These are phyloP conservation scores for Branchipolynoe longqiensis DNA, from an alignment of 2,888 invertebrate species.

Conservation along the genomic window DNA sequence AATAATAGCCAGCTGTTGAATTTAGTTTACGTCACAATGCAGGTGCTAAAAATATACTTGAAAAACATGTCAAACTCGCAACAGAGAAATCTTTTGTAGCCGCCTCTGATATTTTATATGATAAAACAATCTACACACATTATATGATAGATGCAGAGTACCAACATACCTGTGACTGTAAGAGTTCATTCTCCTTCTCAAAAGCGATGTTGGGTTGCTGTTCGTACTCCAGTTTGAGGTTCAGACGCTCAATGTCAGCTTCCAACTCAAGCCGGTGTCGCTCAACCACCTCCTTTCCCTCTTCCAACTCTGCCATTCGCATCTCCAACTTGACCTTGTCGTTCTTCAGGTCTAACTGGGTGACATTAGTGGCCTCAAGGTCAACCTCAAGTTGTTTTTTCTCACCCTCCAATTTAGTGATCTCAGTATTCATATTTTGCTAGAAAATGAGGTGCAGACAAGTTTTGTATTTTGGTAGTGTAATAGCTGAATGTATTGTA, in stretches of 20 bases:
- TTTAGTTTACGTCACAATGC: too few species aligned
- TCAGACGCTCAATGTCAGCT: constrained; percentile 68
- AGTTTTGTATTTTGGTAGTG: too few species aligned
- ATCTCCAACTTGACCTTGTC: constrained; percentile 57
- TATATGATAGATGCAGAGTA: too few species aligned
- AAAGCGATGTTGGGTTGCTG: constrained; percentile 68
- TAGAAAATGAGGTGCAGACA: neutral
- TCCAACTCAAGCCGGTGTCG: constrained; percentile 64
- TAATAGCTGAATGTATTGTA: too few species aligned
- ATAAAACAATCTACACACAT: neutral
- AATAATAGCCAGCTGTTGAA: too few species aligned
- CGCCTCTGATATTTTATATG: too few species aligned
- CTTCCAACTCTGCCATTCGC: constrained; percentile 59
- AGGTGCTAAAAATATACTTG: too few species aligned
- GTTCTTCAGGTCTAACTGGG: constrained; percentile 25
- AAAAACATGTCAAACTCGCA: too few species aligned
- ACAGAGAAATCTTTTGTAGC: too few species aligned
- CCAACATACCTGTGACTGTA: constrained; percentile 68
- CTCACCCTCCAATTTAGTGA: constrained; percentile 2
- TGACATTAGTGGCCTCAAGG: constrained; percentile 46
- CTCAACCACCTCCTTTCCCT: constrained; percentile 42
- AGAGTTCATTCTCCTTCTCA: constrained; percentile 71
- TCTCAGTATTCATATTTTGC: constrained; percentile 42
- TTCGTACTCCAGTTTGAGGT: constrained; percentile 71
- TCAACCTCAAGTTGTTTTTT: constrained; percentile 13